These are phyloP conservation scores for Tinea pellionella DNA, from an alignment of 2,888 invertebrate genomes.

Conservation along the genomic window DNA sequence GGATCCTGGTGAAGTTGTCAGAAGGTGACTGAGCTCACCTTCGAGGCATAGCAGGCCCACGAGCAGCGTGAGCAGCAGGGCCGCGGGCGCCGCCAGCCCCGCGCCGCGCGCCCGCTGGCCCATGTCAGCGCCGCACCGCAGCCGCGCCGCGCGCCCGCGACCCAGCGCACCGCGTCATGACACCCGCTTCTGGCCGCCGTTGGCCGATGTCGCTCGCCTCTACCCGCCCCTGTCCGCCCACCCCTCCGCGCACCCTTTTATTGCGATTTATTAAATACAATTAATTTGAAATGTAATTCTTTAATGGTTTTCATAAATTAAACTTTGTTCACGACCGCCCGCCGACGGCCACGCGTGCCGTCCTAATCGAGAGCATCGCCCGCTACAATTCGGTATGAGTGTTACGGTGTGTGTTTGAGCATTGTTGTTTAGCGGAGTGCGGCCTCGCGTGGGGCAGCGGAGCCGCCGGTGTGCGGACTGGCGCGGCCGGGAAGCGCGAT, in stretches of 20 bases:
- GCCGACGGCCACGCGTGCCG: slow-evolving; percentile 59
- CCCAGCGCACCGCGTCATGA: slow-evolving; percentile 51
- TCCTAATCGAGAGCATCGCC: slow-evolving; percentile 57
- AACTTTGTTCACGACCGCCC: slow-evolving; percentile 52
- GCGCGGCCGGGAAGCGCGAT: slow-evolving; percentile 23
- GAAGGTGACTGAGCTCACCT: neutral
- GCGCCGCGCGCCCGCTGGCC: slow-evolving; percentile 65
- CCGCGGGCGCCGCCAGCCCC: slow-evolving; percentile 66
- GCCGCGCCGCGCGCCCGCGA: slow-evolving; percentile 40
- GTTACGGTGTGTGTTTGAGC: slow-evolving; percentile 62
- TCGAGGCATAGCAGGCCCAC: slow-evolving; percentile 55
- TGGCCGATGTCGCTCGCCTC: slow-evolving; percentile 24
- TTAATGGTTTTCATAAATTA: slow-evolving; percentile 58
- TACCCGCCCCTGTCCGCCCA: slow-evolving; percentile 26
- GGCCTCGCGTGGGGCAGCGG: slow-evolving; percentile 69
- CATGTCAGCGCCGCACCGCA: slow-evolving; percentile 65
- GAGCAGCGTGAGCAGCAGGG: slow-evolving; percentile 60
- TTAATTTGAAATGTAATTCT: slow-evolving; percentile 48
- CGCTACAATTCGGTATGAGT: slow-evolving; percentile 40
- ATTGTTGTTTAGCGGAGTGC: slow-evolving; percentile 67
- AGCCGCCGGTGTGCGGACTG: slow-evolving; percentile 70
- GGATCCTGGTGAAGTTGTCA: neutral
- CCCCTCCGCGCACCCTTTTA: slow-evolving; percentile 36
- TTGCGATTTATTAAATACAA: slow-evolving; percentile 52
- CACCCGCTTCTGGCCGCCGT: slow-evolving; percentile 38